Conservation (phyloP, 2,113 vertebrate genomes). For the Numida meleagris region DNA sequence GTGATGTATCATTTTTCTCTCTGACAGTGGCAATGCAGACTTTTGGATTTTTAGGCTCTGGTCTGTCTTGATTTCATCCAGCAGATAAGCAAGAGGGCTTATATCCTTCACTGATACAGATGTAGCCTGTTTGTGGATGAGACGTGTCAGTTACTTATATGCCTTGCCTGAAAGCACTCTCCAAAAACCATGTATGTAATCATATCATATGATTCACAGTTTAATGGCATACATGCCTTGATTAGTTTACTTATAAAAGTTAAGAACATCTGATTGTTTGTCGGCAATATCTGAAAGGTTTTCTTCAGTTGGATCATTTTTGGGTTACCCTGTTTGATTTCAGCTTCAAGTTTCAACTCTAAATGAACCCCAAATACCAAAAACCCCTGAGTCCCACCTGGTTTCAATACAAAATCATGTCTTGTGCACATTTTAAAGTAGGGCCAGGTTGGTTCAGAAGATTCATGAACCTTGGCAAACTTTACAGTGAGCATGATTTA, state of each 20-base stretch:
- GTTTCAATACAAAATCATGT: constrained; percentile 65
- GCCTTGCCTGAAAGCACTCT: not conserved
- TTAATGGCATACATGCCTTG: not conserved
- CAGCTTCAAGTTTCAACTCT: constrained; percentile 43
- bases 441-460: constrained; percentile 58
- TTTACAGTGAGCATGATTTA: constrained; percentile 34
- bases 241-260: not conserved
- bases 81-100: not conserved
- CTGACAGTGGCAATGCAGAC: not conserved
- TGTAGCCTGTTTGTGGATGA: not conserved
- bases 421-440: constrained; percentile 30
- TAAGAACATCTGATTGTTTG: not conserved
- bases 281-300: constrained; percentile 6
- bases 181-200: not conserved
- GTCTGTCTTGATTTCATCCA: not conserved
- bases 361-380: constrained; percentile 36
- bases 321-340: constrained; percentile 15
- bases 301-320: constrained; percentile 27
- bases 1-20: not conserved
- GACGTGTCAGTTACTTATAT: not conserved
- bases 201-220: not conserved
- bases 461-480: constrained; percentile 55
- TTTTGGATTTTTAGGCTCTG: not conserved
- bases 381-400: constrained; percentile 41
- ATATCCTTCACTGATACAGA: not conserved